phyloP scores from a whole-genome alignment of 2,797 vertebrate genomes.

The Acanthopagrus latus region DNA sequence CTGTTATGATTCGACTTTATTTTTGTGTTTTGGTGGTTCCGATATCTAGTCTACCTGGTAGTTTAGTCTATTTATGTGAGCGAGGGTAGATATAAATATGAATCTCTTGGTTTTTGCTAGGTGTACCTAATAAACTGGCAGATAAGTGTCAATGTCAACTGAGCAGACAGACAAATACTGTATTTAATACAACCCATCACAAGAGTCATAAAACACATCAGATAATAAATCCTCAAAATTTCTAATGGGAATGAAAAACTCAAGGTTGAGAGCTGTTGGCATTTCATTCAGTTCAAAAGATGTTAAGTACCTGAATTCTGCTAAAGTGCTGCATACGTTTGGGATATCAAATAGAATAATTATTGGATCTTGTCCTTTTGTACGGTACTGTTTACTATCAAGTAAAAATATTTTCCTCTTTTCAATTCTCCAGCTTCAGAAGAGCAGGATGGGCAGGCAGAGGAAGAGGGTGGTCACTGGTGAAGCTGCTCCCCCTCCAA shows the following conservation, averaged over 20 bases:
- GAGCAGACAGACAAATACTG: no score
- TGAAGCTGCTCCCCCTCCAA: slow-evolving; percentile 77
- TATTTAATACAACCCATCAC: no score
- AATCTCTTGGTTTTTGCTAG: background rate
- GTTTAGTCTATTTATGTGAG: background rate
- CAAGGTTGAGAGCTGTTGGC: background rate
- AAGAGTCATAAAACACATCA: no score
- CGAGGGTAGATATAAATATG: background rate
- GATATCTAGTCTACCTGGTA: background rate
- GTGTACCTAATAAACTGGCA: background rate
- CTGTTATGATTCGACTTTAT: background rate
- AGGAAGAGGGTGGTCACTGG: slow-evolving; percentile 83
- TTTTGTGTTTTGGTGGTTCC: background rate
- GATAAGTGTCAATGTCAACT: no score
- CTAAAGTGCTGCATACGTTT: background rate
- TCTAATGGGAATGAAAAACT: background rate
- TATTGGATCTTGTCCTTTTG: background rate
- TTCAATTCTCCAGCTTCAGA: slow-evolving; percentile 53
- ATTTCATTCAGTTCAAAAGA: background rate
- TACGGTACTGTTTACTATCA: background rate
- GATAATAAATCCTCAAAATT: no score
- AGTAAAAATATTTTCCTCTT: slow-evolving; percentile 1
- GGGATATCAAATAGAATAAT: background rate
- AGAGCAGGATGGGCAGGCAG: slow-evolving; percentile 85
- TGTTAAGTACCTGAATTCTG: background rate